Evolutionary conservation across 2,888 invertebrate genomes (phyloP).

Genomic region (Microdon myrmicae): DNA sequence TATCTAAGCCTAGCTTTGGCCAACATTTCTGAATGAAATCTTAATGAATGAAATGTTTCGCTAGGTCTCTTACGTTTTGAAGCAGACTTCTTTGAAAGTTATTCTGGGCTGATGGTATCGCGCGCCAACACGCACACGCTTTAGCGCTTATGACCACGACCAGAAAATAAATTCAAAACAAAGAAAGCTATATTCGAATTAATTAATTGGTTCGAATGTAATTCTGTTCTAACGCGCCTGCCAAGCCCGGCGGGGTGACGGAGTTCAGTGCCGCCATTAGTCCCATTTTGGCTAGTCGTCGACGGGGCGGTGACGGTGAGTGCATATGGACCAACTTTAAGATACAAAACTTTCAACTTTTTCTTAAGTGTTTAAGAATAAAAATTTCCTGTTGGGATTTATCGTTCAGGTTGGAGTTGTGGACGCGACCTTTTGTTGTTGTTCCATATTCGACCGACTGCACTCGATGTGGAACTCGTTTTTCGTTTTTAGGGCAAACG

Average conservation of each 20-base stretch:
- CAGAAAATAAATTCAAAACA: conserved; percentile 35
- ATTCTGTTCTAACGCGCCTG: conserved; percentile 44
- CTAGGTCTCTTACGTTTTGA: no score
- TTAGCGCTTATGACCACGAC: conserved; percentile 3
- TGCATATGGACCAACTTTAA: conserved; percentile 11
- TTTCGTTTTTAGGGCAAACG: conserved; percentile 2
- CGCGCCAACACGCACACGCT: not conserved
- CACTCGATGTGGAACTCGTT: not conserved
- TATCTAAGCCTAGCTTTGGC: conserved; percentile 22
- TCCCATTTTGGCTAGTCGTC: no score
- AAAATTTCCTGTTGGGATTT: conserved; percentile 5
- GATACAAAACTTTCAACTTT: conserved; percentile 41
- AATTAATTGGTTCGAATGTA: conserved; percentile 49
- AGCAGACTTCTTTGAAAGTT: conserved; percentile 2
- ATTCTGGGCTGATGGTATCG: conserved; percentile 10
- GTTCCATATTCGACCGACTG: not conserved
- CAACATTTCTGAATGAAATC: conserved; percentile 48
- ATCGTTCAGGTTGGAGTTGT: no score
- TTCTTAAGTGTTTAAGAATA: conserved; percentile 28
- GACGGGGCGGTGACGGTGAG: conserved; percentile 15
- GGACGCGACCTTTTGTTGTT: conserved; percentile 10
- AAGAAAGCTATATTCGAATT: conserved; percentile 44
- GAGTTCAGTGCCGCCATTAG: conserved; percentile 9
- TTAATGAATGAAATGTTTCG: conserved; percentile 40
- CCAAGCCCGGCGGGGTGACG: not conserved